These are phyloP conservation scores for Clinocottus analis DNA, from an alignment of 2,113 vertebrate genomes.

Conservation along the genomic window DNA sequence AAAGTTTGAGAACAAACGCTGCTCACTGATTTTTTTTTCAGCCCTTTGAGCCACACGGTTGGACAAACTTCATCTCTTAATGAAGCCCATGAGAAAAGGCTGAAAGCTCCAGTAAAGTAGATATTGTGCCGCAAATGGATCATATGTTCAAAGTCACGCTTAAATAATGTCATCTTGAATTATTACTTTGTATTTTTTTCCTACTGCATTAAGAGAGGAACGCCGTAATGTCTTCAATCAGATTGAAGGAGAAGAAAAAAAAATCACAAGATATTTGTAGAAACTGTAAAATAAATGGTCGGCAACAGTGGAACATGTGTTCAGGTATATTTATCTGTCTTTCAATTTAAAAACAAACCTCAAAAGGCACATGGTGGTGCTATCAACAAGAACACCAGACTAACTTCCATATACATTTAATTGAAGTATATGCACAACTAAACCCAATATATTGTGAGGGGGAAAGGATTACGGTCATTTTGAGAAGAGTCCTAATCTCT, in stretches of 20 bases:
- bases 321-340: too few species aligned
- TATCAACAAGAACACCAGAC: background rate
- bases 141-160: background rate
- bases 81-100: background rate
- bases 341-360: too few species aligned
- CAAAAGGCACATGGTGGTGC: conserved; percentile 3
- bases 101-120: background rate
- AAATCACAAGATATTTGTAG: background rate
- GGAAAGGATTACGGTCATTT: background rate
- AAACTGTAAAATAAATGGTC: background rate
- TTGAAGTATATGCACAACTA: background rate
- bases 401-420: background rate
- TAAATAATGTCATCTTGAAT: background rate
- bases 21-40: too few species aligned
- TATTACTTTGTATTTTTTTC: background rate
- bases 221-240: background rate
- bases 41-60: background rate
- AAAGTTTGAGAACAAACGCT: too few species aligned
- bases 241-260: background rate
- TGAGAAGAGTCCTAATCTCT: background rate
- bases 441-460: background rate
- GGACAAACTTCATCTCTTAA: background rate
- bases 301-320: too few species aligned
- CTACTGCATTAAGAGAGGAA: background rate
- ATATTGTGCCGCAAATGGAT: background rate